These are phyloP conservation scores for Girardinichthys multiradiatus DNA, from an alignment of 2,113 vertebrate genomes.

Conservation along the genomic window DNA sequence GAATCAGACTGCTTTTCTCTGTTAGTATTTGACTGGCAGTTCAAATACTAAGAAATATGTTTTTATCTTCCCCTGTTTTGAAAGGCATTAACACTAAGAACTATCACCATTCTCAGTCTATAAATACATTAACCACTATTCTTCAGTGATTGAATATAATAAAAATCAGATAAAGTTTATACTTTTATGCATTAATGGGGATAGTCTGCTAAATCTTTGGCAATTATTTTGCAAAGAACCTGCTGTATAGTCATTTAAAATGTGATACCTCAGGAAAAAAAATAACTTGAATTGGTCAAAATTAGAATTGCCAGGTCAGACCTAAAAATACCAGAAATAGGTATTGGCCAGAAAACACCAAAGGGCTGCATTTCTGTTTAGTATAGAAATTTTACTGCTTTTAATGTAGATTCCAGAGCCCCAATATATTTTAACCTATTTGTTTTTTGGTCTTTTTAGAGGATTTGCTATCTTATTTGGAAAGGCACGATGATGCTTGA, in stretches of 20 bases:
- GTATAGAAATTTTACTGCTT: not conserved
- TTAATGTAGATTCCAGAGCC: not conserved
- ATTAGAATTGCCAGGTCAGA: not conserved
- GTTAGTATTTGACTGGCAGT: not conserved
- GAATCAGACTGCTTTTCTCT: not conserved
- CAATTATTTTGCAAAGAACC: not conserved
- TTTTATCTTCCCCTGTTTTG: not conserved
- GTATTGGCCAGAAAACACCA: not conserved
- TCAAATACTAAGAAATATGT: not conserved
- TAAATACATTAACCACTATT: too few relatives aligned
- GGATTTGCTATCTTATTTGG: not conserved
- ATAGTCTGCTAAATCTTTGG: not conserved
- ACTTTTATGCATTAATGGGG: not conserved
- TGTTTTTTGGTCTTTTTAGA: not conserved
- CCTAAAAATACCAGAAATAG: not conserved
- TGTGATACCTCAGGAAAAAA: not conserved
- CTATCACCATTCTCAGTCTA: too few relatives aligned
- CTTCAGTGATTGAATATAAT: not conserved
- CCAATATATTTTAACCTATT: not conserved
- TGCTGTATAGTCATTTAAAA: too few relatives aligned
- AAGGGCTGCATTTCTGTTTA: not conserved
- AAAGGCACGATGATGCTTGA: not conserved
- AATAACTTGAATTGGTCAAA: not conserved
- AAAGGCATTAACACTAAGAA: too few relatives aligned
- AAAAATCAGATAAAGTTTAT: not conserved